phyloP scores from a whole-genome alignment of 2,113 vertebrate genomes.

The Actinemys pallida region DNA sequence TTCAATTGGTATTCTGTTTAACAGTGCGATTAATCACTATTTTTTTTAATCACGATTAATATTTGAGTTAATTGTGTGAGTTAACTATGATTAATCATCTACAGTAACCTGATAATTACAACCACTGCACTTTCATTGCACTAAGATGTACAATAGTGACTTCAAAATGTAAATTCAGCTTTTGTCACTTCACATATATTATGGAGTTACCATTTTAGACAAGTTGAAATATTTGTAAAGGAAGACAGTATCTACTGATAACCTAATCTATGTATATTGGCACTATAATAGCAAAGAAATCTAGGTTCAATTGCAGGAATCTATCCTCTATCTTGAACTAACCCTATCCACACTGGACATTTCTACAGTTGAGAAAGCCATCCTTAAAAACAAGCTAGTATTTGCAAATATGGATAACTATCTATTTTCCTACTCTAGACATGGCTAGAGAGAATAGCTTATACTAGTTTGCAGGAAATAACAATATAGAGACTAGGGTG shows the following conservation, averaged over 20 bases:
- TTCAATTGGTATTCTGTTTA: no score
- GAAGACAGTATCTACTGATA: background rate
- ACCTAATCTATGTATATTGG: background rate
- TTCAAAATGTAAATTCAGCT: background rate
- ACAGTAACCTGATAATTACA: background rate
- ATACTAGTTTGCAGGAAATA: background rate
- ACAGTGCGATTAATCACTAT: no score
- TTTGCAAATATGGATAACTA: background rate
- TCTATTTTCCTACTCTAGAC: background rate
- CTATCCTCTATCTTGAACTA: background rate
- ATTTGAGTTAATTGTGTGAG: no score
- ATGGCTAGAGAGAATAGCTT: background rate
- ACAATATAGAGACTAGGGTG: background rate
- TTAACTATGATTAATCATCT: background rate
- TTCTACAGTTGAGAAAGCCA: background rate
- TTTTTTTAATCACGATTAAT: no score
- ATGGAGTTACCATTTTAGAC: background rate
- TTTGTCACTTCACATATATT: background rate
- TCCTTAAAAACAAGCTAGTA: background rate
- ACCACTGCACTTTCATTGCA: background rate
- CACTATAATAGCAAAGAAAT: background rate
- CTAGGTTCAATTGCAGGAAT: background rate
- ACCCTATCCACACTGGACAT: no score
- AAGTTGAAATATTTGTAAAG: background rate
- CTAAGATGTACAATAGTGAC: background rate